These are phyloP conservation scores for Apis cerana DNA, from an alignment of 1,140 invertebrate genomes.

Conservation along the genomic window DNA sequence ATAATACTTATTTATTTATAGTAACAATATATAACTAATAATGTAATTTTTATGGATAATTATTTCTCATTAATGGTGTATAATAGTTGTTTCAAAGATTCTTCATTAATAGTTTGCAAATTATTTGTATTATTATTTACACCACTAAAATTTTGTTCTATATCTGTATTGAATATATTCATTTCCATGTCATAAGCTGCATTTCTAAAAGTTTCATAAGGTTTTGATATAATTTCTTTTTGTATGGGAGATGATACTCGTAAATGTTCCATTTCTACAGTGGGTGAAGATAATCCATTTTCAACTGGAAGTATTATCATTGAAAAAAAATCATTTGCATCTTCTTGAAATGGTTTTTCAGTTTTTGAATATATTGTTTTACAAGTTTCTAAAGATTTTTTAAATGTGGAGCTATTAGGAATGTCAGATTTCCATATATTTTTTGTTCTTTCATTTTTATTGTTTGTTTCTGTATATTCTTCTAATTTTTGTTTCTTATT, in stretches of 20 bases:
- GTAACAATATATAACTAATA: conserved; percentile 10
- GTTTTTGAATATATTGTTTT: conserved; percentile 31
- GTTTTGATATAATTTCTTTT: conserved; percentile 51
- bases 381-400: conserved; percentile 30
- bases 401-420: conserved; percentile 25
- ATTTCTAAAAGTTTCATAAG: conserved; percentile 37
- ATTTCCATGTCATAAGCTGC: conserved; percentile 51
- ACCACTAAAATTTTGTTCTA: conserved; percentile 52
- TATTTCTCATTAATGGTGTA: conserved; percentile 75
- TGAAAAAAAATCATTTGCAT: conserved; percentile 78
- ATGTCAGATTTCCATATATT: conserved; percentile 37
- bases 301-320: conserved; percentile 79
- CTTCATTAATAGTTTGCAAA: conserved; percentile 81
- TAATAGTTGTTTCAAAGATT: conserved; percentile 80
- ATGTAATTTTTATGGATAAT: conserved; percentile 11
- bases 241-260: conserved; percentile 77
- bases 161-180: conserved; percentile 29
- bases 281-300: conserved; percentile 73
- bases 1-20: conserved; percentile 25
- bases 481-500: conserved; percentile 39
- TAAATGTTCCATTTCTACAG: conserved; percentile 81
- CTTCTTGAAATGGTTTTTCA: conserved; percentile 62
- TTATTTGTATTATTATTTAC: conserved; percentile 56
- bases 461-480: conserved; percentile 13
- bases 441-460: conserved; percentile 26